Conservation (phyloP, 1,140 invertebrate species). For the Araneus ventricosus region DNA sequence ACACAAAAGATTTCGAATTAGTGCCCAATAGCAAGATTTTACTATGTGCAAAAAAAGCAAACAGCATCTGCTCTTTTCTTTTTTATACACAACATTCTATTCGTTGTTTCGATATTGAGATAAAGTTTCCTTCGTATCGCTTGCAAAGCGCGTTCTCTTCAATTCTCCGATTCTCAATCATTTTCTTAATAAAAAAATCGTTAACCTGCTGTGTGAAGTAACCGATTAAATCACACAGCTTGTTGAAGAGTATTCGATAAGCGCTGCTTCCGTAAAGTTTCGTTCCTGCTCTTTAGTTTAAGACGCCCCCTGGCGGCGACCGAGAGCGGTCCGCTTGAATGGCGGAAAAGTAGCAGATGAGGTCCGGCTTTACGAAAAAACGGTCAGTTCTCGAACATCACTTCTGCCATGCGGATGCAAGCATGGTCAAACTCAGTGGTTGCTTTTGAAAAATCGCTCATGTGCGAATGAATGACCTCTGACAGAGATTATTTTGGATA, state of each 20-base stretch:
- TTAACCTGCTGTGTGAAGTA: not conserved
- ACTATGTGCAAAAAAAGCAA: no score
- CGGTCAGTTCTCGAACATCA: constrained; percentile 24
- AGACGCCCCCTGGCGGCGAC: constrained; percentile 39
- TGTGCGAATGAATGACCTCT: not conserved
- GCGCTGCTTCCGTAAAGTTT: not conserved
- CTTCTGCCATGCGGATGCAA: constrained; percentile 19
- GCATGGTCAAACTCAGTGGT: not conserved
- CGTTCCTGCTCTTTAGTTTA: not conserved
- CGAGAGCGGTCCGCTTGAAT: constrained; percentile 61
- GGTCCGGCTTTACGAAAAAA: constrained; percentile 46
- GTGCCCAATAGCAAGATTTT: no score
- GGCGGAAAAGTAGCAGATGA: constrained; percentile 37
- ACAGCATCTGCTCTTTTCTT: no score
- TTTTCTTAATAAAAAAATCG: not conserved
- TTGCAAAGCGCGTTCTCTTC: no score
- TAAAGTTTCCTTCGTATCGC: no score
- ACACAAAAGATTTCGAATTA: no score
- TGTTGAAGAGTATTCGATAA: not conserved
- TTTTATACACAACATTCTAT: no score
- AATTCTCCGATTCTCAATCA: not conserved
- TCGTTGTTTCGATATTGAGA: no score
- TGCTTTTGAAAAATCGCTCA: constrained; percentile 1
- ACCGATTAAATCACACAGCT: not conserved
- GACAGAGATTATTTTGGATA: constrained; percentile 22